Evolutionary conservation across 2,113 vertebrate genomes (phyloP), one percentile per base, ranked within the genome.

Genomic region (Carlito syrichta): DNA sequence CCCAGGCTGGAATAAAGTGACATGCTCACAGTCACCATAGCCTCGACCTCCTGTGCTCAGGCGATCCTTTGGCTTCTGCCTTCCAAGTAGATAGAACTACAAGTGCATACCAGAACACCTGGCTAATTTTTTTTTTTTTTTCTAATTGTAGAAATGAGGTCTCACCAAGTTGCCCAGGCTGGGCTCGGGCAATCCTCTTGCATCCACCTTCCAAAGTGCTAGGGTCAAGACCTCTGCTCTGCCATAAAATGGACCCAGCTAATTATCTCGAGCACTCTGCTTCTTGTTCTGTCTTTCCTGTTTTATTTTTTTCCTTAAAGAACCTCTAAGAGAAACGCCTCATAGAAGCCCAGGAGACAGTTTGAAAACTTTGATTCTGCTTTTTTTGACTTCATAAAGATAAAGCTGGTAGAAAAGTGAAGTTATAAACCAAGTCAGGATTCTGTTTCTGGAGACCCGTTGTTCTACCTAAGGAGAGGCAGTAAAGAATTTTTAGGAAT

Each of bases 351-450:
- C 10, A 77, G 45, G 84, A n/a, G 43, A 77, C n/a, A 92, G 19
- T 87, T 91, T 86, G 68, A 76, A 90, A 76, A 82, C 23, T 58
- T 66, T 82, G 68, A 2, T 90, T 91, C 82, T 78, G 48, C 83
- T 79, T 71, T 79, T 86, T 85, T 87, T 94, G 77, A 82, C n/a
- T 88, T 94, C 69, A 38, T 66, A 76, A 86, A 85, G 73, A 78
- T 90, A 86, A 88, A 94, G 83, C 30, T 35, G 60, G 45, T 81
- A 66, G 52, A 63, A 48, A 71, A 82, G 22, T 52, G 35, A 91
- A 77, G 45, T 83, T 94, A 91, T 94, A 91, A 40, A 45, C 60
- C 38, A 92, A n/a, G 45, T 77, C 52, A 74, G 74, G 35, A 73
- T 85, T 79, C 30, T 60, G 11, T 86, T 91, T 12, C 40, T 48